Evolutionary conservation across 1,140 invertebrate genomes (phyloP).

Genomic region (Proales similis): DNA sequence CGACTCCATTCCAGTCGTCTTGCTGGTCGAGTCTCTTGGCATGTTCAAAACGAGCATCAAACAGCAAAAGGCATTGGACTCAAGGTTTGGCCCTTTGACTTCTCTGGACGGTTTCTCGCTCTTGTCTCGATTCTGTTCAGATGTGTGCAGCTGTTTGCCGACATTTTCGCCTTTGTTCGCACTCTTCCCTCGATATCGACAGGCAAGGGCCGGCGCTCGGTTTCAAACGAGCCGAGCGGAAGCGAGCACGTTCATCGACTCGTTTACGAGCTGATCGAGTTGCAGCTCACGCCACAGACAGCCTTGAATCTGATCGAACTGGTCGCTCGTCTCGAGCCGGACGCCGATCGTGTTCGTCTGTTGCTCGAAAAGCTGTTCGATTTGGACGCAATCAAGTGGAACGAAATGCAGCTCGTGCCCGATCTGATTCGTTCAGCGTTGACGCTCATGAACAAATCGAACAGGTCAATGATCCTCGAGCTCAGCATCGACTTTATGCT

Average conservation of each 20-base stretch:
- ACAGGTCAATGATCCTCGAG: constrained; percentile 18
- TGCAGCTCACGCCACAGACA: constrained; percentile 10
- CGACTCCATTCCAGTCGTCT: no score
- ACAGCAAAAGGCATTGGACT: no score
- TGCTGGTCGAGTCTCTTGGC: no score
- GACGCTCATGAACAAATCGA: constrained; percentile 17
- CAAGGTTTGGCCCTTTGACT: no score
- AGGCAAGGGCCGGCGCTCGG: background rate
- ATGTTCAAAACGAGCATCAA: no score
- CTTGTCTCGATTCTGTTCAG: no score
- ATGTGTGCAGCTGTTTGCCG: constrained; percentile 30
- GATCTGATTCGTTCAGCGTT: background rate
- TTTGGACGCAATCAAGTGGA: constrained; percentile 10
- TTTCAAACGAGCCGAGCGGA: background rate
- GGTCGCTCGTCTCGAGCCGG: constrained; percentile 4
- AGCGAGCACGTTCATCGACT: constrained; percentile 25
- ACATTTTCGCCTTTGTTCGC: constrained; percentile 6
- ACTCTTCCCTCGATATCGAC: constrained; percentile 20
- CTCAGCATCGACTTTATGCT: constrained; percentile 12
- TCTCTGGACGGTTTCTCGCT: no score
- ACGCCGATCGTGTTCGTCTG: background rate
- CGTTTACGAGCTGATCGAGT: background rate
- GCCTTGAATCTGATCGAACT: constrained; percentile 13
- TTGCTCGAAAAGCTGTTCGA: constrained; percentile 26
- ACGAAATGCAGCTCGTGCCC: constrained; percentile 23